These are phyloP conservation scores for Onychomys torridus DNA, from an alignment of 2,797 vertebrate species.

Conservation along the genomic window DNA sequence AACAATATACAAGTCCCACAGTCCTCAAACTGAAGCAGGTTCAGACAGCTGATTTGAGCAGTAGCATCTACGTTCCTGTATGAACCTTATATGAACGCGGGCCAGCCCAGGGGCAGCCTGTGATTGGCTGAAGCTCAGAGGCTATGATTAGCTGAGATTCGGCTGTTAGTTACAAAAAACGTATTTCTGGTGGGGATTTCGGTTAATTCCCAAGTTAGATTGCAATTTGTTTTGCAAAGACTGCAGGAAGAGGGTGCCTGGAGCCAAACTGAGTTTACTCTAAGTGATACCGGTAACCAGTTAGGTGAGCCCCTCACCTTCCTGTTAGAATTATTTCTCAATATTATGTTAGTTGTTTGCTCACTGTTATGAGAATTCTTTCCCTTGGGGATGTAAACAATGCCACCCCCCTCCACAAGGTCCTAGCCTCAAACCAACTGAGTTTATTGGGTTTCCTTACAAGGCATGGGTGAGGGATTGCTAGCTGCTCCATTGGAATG, in stretches of 20 bases:
- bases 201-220: background rate
- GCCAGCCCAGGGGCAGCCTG: background rate
- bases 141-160: background rate
- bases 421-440: background rate
- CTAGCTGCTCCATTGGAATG: background rate
- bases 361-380: background rate
- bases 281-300: background rate
- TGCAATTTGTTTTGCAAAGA: background rate
- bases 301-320: background rate
- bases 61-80: accelerated
- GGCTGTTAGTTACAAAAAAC: background rate
- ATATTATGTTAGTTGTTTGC: background rate
- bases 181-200: background rate
- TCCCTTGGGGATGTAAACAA: background rate
- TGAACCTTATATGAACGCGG: background rate
- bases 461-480: background rate
- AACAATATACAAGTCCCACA: background rate
- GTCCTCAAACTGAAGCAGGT: background rate
- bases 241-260: background rate
- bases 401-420: background rate
- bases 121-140: background rate
- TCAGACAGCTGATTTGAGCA: background rate
- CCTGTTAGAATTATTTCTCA: background rate
- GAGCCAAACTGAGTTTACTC: background rate
- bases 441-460: background rate